Evolutionary conservation across 2,113 vertebrate species (phyloP).

Genomic region (Rhea pennata): DNA sequence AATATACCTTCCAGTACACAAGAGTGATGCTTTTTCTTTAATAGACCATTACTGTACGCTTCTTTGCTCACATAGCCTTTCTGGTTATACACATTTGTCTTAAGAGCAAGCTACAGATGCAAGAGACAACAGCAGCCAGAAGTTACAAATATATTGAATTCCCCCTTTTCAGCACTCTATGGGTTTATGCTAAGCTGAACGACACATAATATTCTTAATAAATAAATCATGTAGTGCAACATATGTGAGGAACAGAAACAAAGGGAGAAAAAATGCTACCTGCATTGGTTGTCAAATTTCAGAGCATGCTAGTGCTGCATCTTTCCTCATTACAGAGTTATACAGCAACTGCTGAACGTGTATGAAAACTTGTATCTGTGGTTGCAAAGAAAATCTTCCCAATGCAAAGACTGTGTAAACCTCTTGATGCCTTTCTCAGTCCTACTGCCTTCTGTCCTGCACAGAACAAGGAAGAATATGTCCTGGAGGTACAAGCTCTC

Average conservation of each 20-base stretch:
- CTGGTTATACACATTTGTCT: neutral
- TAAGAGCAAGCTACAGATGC: neutral
- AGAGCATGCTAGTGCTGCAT: neutral
- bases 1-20: neutral
- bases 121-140: neutral
- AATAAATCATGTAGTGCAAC: conserved; percentile 11
- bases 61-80: conserved; percentile 14
- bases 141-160: neutral
- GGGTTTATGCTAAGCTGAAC: neutral
- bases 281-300: neutral
- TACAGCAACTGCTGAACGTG: neutral
- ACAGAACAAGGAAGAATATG: neutral
- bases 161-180: neutral
- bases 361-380: neutral
- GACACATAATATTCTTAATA: neutral
- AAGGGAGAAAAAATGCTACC: neutral
- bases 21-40: neutral
- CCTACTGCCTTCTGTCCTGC: neutral
- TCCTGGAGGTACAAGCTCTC: neutral
- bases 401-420: neutral
- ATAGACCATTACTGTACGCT: neutral
- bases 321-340: neutral
- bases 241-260: neutral
- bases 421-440: neutral
- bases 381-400: neutral